Percentiles rank a stretch among this genome's conserved stretches.
Conservation (phyloP, 2,797 vertebrate species). For the Eupleurogrammus muticus region DNA sequence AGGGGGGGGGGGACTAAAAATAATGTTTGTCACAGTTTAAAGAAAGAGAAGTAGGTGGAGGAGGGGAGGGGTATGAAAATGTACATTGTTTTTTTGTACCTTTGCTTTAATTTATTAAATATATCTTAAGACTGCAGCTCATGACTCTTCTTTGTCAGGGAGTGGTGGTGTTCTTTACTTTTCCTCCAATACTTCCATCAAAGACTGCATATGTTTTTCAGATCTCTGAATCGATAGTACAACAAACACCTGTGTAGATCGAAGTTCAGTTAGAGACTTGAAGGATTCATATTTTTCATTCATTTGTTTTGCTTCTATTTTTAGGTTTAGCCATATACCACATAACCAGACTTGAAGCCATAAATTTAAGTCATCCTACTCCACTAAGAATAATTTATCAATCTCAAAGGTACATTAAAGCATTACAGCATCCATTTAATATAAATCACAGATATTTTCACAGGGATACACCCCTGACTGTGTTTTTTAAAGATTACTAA, state of each 20-base stretch:
- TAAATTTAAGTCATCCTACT: neutral
- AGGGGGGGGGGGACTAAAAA: conserved; percentile 49
- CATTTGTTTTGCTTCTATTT: neutral
- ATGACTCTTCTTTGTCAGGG: conserved; percentile 39
- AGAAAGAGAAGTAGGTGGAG: conserved; percentile 47
- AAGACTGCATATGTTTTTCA: conserved; percentile 8
- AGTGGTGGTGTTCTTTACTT: neutral
- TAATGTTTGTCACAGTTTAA: conserved; percentile 62
- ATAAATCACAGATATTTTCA: too few relatives aligned
- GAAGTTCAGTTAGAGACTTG: neutral
- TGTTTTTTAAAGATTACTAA: too few relatives aligned
- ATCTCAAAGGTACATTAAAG: too few relatives aligned
- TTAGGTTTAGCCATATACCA: neutral
- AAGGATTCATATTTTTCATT: neutral
- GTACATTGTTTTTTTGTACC: conserved; percentile 88
- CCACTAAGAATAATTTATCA: neutral
- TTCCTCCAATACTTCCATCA: conserved; percentile 3
- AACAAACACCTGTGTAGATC: neutral
- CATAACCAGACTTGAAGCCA: neutral
- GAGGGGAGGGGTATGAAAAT: conserved; percentile 68
- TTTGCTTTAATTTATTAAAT: conserved; percentile 93
- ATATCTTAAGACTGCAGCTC: conserved; percentile 83
- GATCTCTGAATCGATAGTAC: neutral
- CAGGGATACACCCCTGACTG: too few relatives aligned
- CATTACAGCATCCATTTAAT: too few relatives aligned